phyloP scores from a whole-genome alignment of 2,797 vertebrate species.

The Kryptopterus vitreolus region DNA sequence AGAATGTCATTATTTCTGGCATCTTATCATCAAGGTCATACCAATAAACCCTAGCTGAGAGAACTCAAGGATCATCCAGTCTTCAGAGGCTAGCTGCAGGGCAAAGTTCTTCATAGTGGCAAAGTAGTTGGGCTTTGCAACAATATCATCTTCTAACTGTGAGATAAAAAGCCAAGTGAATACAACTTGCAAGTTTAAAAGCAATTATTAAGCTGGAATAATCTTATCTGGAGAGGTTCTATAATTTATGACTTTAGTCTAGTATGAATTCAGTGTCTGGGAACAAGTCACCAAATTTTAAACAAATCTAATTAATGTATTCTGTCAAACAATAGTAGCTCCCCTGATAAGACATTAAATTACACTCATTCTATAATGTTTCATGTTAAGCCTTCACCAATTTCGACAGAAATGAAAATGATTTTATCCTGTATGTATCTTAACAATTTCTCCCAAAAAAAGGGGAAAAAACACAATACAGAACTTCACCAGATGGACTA shows the following conservation, averaged over 20 bases:
- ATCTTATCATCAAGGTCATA: constrained; percentile 64
- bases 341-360: neutral
- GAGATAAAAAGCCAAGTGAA: constrained; percentile 47
- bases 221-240: neutral
- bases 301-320: no score
- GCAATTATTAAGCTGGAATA: neutral
- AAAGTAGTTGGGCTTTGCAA: constrained; percentile 98
- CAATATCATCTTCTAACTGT: constrained; percentile 98
- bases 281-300: neutral
- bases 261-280: neutral
- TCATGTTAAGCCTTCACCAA: neutral
- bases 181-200: neutral
- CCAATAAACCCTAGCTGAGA: constrained; percentile 98
- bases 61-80: constrained; percentile 99
- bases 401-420: neutral
- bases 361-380: neutral
- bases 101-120: constrained; percentile 99
- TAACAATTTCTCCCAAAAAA: neutral
- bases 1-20: neutral
- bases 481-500: constrained; percentile 12
- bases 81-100: constrained; percentile 92
- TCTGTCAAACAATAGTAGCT: neutral
- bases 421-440: neutral
- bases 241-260: neutral
- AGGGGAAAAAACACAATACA: neutral